Evolutionary conservation across 2,797 vertebrate species (phyloP), one percentile per base, ranked within the genome.

Genomic region (Melanotaenia maccullochi): DNA sequence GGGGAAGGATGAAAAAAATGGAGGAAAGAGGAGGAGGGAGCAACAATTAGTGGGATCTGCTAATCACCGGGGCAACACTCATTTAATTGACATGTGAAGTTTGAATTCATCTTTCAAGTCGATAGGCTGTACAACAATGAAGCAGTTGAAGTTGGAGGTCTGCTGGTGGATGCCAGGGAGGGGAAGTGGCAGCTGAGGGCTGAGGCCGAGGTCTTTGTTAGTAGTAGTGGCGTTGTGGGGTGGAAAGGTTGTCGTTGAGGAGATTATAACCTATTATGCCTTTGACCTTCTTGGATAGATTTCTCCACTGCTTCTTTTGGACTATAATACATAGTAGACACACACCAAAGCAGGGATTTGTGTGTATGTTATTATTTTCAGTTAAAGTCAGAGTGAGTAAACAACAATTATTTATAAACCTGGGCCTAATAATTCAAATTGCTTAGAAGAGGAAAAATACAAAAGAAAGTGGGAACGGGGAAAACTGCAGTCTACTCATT

Each of bases 31-130:
- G 82, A 82, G 87, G 90, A 86, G 81, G 88, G 85, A 90, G 87
- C 72, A 64, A 92, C 93, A 95, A 94, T 95, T 95, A 94, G 93
- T 88, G 87, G 90, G 89, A 93, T 93, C 92, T 93, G 91, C 90
- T 94, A 93, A 95, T 95, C 94, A 93, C 93, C 86, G 58, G 89
- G 88, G 90, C 91, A 93, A 93, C 93, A 90, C 90, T 94, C 91
- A 93, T 94, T 94, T 93, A 92, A 94, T 92, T 94, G 94, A 94
- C 93, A 93, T 94, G 92, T 93, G 90, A 94, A 93, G 92, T 93
- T 87, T 90, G 87, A 92, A 94, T 95, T 93, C 68, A 93, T 94
- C 92, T 91, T 90, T 90, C 92, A 93, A 93, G 93, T 92, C 75
- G 85, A 93, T 93, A 85, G 84, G 86, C 86, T 79, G 75, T 69